Evolutionary conservation across 2,888 invertebrate genomes (phyloP).

Genomic region (Andrena minutula): DNA sequence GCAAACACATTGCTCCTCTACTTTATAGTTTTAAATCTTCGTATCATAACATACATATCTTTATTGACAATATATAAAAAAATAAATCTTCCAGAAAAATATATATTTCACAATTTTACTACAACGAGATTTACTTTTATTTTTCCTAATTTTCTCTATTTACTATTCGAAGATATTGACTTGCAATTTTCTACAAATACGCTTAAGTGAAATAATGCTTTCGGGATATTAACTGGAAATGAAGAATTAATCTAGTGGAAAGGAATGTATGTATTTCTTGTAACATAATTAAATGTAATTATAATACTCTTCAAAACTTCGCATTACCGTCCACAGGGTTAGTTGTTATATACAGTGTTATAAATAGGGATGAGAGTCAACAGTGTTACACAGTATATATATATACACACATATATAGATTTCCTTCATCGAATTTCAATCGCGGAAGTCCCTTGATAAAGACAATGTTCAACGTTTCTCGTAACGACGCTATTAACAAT

Average conservation of each 20-base stretch:
- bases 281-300: background rate
- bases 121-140: too few relatives aligned
- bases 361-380: background rate
- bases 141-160: too few relatives aligned
- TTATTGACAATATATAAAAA: too few relatives aligned
- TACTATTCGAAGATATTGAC: background rate
- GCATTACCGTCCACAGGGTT: constrained; percentile 2
- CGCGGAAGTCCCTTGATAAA: constrained; percentile 1
- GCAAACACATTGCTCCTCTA: too few relatives aligned
- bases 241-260: background rate
- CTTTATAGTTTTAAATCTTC: too few relatives aligned
- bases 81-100: too few relatives aligned
- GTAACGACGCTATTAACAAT: constrained; percentile 37
- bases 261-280: constrained; percentile 1
- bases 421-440: constrained; percentile 13
- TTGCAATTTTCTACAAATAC: too few relatives aligned
- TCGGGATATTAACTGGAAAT: background rate
- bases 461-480: constrained; percentile 2
- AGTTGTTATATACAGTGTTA: background rate
- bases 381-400: background rate
- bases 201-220: too few relatives aligned
- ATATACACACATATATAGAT: background rate
- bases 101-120: too few relatives aligned
- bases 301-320: background rate
- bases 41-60: too few relatives aligned